Evolutionary conservation across 30 jellyfish, hydroid and myxozoan genomes (phyloP), one percentile per base, ranked within the genome.

Genomic region (Nemopilema nomurai): DNA sequence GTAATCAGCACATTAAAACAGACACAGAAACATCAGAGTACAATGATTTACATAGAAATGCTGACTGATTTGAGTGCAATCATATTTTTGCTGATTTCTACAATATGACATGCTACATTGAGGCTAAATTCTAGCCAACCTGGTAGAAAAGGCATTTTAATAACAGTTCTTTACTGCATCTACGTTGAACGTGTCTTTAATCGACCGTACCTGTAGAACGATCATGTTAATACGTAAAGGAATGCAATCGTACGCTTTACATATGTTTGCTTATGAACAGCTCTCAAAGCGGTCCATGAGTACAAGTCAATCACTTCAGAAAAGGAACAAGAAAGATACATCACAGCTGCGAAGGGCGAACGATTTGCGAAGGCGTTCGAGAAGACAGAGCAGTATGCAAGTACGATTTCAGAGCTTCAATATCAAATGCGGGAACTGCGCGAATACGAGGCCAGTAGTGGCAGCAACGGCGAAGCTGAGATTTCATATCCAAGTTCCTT

Each of bases 401-500:
- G 65, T 1, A 87, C 90, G 49, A n/a, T 68, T 62, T 49, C 21
- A 20, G 87, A 79, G 25, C 79, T 87, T 30, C 25, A 63, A 63
- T 19, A 63, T 18, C 87, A 68, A 27, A 31, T 87, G 22, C 87
- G 78, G 8, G 77, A 74, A 18, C 31, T 87, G 67, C 20, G 28
- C 7, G 90, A 78, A 1, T 21, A 70, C 57, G 87, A 79, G 52
- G 33, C 21, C n/a, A 33, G 30, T 22, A n/a, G 24, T 28, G 32
- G 41, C 49, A 33, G 51, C 13, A 70, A 62, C 7, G 76, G 19
- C 4, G 77, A 31, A 13, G 53, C 49, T 4, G 87, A 41, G 16
- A 67, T 67, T 7, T 27, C 69, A 24, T 87, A 87, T 64, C 90
- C 84, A 33, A 65, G 90, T 20, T 87, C 96, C 7, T 28, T 72